Base-by-base conservation (phyloP, 2,797 vertebrate species). In the Ibycter americanus region DNA sequence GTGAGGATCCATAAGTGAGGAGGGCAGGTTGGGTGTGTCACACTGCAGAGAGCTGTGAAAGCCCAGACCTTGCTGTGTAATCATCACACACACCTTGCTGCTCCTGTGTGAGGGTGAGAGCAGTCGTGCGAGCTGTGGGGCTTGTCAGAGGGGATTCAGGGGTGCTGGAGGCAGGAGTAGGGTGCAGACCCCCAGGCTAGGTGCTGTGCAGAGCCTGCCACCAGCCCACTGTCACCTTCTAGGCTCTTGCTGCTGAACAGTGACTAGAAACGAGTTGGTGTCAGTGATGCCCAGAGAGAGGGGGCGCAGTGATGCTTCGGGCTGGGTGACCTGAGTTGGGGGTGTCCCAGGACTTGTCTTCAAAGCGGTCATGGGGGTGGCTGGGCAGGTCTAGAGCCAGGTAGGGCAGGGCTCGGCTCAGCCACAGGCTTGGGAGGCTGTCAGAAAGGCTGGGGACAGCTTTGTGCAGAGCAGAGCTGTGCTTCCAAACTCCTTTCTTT, bases 211-310 rank as follows among this genome's bases (percentile, higher is more conserved):
- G 56, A 56, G 21, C 59, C 49, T 58, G n/a, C 7, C n/a, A 31
- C n/a, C 7, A 47, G 34, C 55, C n/a, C 0, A 0, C 31, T 25
- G 7, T 17, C 80, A 20, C 46, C 15, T 42, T 34, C n/a, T n/a
- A n/a, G 20, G 31, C 18, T 56, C 32, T 74, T 36, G 8, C 0
- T 85, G 81, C 65, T 61, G 19, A 73, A 19, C 10, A 59, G 49
- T 8, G 44, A n/a, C 31, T 59, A 68, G 49, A 49, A 72, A 54
- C 0, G 5, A 77, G 55, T 27, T 1, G 7, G 31, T 22, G 49
- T 8, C 23, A 36, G 49, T 26, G 80, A 17, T 42, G 38, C 38
- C 29, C 3, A 4, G 38, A 55, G 21, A 34, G 44, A 56, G 49
- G 63, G 14, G 38, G 36, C 5, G 5, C 11, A 19, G 52, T 1